phyloP scores from a whole-genome alignment of 2,113 vertebrate species.

The Barnardius zonarius region DNA sequence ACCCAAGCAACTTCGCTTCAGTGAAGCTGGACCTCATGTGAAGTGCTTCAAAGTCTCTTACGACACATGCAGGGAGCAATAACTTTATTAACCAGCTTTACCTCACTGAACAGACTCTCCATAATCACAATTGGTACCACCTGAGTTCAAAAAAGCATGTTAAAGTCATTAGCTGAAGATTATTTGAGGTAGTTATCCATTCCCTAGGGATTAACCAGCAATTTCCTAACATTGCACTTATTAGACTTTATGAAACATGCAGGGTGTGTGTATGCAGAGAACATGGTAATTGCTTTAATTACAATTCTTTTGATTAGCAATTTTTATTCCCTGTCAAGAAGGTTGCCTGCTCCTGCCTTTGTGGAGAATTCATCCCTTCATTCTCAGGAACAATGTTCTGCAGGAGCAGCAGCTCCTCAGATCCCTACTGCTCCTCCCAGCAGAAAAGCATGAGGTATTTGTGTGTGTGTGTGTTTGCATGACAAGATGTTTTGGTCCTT shows the following conservation, averaged over 20 bases:
- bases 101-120: background rate
- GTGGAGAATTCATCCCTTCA: background rate
- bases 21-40: background rate
- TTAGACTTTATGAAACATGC: background rate
- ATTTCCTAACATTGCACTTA: background rate
- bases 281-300: constrained; percentile 20
- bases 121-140: background rate
- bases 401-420: background rate
- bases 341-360: background rate
- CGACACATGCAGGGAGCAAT: background rate
- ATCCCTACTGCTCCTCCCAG: background rate
- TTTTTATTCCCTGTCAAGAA: background rate
- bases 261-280: background rate
- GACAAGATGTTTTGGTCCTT: background rate
- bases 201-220: background rate
- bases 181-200: background rate
- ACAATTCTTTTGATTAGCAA: background rate
- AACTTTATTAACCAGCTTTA: background rate
- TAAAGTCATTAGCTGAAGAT: constrained; percentile 16
- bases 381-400: background rate
- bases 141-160: background rate
- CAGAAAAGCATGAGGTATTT: background rate
- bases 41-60: background rate
- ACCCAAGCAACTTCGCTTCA: background rate
- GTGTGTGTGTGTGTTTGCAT: background rate